A percentile compares a stretch with the other conserved stretches of the same genome.
Evolutionary conservation across 2,888 invertebrate genomes (phyloP).

Genomic region (Sarcophaga variegata): DNA sequence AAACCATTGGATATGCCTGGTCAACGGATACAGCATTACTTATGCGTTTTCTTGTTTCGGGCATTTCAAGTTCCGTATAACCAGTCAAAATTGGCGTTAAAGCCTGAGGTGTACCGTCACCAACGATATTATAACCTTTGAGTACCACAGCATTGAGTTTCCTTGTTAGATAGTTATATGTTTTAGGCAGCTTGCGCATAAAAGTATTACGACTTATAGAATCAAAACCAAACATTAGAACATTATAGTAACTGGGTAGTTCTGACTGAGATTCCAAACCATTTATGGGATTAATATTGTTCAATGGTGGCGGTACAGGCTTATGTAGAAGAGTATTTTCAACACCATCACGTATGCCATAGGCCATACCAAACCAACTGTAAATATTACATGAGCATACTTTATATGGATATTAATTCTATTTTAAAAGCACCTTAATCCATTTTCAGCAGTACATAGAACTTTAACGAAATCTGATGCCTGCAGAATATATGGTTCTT

Average conservation of each 20-base stretch:
- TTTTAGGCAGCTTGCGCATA: slow-evolving; percentile 89
- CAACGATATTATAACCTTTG: slow-evolving; percentile 92
- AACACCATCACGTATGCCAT: slow-evolving; percentile 83
- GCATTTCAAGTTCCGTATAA: slow-evolving; percentile 91
- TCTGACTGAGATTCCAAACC: slow-evolving; percentile 56
- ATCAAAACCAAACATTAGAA: slow-evolving; percentile 94
- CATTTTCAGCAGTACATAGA: slow-evolving; percentile 83
- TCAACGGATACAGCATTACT: slow-evolving; percentile 86
- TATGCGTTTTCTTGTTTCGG: slow-evolving; percentile 90
- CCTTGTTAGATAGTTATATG: slow-evolving; percentile 86
- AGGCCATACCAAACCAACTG: slow-evolving; percentile 87
- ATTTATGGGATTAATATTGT: slow-evolving; percentile 47
- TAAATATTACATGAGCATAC: not conserved
- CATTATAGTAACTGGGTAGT: slow-evolving; percentile 83
- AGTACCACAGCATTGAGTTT: slow-evolving; percentile 85
- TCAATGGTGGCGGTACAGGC: slow-evolving; percentile 52
- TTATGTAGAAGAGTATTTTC: slow-evolving; percentile 71
- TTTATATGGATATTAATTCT: not conserved
- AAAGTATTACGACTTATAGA: slow-evolving; percentile 93
- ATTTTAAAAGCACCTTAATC: slow-evolving; percentile 73
- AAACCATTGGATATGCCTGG: slow-evolving; percentile 90
- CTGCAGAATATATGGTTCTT: slow-evolving; percentile 85
- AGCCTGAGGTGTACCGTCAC: slow-evolving; percentile 94
- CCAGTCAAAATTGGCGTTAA: slow-evolving; percentile 94
- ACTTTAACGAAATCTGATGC: slow-evolving; percentile 89